These are phyloP conservation scores for Athene cunicularia DNA, from an alignment of 2,113 vertebrate species.

Conservation along the genomic window DNA sequence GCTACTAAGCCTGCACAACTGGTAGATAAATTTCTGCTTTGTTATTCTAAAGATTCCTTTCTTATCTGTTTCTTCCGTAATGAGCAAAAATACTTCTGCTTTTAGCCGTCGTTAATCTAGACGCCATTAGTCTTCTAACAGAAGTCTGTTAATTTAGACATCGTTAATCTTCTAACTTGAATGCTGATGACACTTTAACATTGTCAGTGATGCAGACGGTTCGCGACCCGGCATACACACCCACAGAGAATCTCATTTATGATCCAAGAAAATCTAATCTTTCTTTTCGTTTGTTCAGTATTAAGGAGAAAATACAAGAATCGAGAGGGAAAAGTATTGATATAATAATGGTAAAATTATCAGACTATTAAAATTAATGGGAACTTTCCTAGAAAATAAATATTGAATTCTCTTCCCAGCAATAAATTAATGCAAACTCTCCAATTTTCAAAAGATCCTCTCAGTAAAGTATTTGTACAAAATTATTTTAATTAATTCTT, in stretches of 20 bases:
- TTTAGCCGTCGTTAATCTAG: no score
- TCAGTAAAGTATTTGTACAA: conserved; percentile 18
- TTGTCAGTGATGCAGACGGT: no score
- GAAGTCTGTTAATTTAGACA: no score
- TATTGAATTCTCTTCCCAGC: not conserved
- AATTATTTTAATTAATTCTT: conserved; percentile 34
- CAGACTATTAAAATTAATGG: not conserved
- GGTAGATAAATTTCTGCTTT: no score
- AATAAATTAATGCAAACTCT: not conserved
- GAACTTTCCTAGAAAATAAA: not conserved
- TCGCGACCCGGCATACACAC: no score
- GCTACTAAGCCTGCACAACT: no score
- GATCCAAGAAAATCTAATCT: not conserved
- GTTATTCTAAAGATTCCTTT: no score
- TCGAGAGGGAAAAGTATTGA: not conserved
- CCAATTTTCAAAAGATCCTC: not conserved
- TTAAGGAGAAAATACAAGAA: not conserved
- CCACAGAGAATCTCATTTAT: not conserved
- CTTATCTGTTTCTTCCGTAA: no score
- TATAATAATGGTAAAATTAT: not conserved
- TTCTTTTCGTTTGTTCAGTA: not conserved
- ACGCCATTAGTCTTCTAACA: no score
- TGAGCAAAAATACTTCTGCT: no score
- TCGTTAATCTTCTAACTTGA: no score
- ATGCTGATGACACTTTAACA: no score